Base-by-base conservation (phyloP, 2,113 vertebrate genomes). In the Pongo abelii region DNA sequence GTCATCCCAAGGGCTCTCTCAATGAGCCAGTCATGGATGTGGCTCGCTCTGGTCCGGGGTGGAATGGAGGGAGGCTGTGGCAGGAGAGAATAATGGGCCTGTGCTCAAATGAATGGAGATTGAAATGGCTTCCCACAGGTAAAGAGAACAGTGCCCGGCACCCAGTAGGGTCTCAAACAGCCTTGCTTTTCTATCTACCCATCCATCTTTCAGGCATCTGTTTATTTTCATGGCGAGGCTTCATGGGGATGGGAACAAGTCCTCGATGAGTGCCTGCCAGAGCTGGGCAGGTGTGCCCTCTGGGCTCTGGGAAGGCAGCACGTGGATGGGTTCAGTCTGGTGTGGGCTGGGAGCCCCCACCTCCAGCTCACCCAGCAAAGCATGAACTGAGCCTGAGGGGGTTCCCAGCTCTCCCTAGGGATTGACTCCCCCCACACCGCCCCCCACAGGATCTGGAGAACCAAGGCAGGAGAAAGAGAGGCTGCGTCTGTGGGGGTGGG, bases 71-170 rank as follows among this genome's bases (percentile, higher is more conserved):
- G 30, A 61, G 25, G 3, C 1, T 1, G 46, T 8, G 32, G 13
- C 1, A 32, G 79, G 75, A 11, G 32, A 30, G 18, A 9, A 10
- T 5, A 18, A 40, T 8, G 59, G 70, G 48, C 22, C 30, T 25
- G 0, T 9, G 12, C 5, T 18, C 2, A 46, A 17, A 25, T 3
- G 18, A 10, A 16, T 35, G 40, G 48, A 5, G 2, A 3, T 43
- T 55, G 52, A 4, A 14, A 32, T 8, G 4, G 30, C 50, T 6
- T 14, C 27, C 6, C 3, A 0, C 16, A 17, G 81, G 81, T 20
- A 6, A 17, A 59, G 8, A 46, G 75, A n/a, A 13, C 3, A 7
- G 52, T 23, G 27, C 8, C 14, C 5, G 13, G 85, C 43, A 12
- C 30, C 8, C 48, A 11, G 52, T 4, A 35, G 50, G 67, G 46